Conservation (phyloP, 2,888 invertebrate genomes). For the Smittia sp. region DNA sequence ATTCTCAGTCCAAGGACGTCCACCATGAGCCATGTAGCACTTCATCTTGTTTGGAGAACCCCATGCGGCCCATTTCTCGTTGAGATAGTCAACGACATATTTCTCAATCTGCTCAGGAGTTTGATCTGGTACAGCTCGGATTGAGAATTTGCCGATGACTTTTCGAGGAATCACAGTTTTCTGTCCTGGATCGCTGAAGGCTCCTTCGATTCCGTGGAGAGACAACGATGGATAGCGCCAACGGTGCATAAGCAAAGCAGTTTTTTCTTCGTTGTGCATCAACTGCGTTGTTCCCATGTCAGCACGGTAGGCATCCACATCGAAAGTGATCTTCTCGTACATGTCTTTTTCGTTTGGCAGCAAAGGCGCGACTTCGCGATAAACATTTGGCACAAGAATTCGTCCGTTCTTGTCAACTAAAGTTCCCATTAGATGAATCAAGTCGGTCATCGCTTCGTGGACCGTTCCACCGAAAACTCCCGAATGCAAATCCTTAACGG, state of each 20-base stretch:
- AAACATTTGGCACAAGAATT: conserved; percentile 78
- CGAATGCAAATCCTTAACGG: conserved; percentile 90
- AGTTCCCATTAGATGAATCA: conserved; percentile 79
- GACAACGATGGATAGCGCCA: conserved; percentile 95
- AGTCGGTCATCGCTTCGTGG: conserved; percentile 86
- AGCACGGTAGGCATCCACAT: conserved; percentile 70
- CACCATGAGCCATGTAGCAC: conserved; percentile 64
- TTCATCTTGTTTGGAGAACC: conserved; percentile 84
- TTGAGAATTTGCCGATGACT: conserved; percentile 95
- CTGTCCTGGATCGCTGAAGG: conserved; percentile 87
- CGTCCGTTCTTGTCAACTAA: conserved; percentile 84
- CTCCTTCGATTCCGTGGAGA: conserved; percentile 93
- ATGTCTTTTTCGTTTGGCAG: conserved; percentile 66
- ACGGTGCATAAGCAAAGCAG: conserved; percentile 83
- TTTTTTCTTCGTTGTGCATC: conserved; percentile 75
- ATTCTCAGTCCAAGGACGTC: conserved; percentile 90
- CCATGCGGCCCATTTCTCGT: conserved; percentile 73
- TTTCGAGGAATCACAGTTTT: conserved; percentile 94
- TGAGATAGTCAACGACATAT: conserved; percentile 72
- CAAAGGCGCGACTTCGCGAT: conserved; percentile 76
- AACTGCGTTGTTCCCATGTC: conserved; percentile 69
- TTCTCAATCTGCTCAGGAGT: conserved; percentile 77
- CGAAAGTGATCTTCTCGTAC: conserved; percentile 83
- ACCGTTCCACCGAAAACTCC: conserved; percentile 95
- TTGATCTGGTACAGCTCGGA: conserved; percentile 95